phyloP scores from a whole-genome alignment of 2,888 invertebrate genomes.

The Cetonia aurata region DNA sequence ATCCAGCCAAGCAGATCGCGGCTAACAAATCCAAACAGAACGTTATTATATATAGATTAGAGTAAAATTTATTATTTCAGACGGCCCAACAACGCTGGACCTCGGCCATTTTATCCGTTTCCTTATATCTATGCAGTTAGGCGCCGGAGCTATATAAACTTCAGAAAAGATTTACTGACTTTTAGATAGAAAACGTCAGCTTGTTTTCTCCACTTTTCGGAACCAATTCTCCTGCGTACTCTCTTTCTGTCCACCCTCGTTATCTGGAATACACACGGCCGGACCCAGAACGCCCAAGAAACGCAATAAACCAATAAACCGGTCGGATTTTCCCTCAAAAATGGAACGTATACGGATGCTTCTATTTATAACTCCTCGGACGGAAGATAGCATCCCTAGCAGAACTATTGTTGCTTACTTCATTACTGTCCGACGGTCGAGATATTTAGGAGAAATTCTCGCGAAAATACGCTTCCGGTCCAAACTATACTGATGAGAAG shows the following conservation, averaged over 20 bases:
- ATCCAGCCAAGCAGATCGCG: constrained; percentile 12
- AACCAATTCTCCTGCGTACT: constrained; percentile 48
- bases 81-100: constrained; percentile 5
- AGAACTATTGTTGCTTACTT: constrained; percentile 48
- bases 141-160: constrained; percentile 53
- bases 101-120: background rate
- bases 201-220: constrained; percentile 54
- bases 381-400: constrained; percentile 45
- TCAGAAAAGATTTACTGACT: constrained; percentile 60
- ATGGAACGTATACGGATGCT: constrained; percentile 47
- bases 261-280: constrained; percentile 23
- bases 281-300: constrained; percentile 21
- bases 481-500: background rate
- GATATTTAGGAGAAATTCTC: constrained; percentile 5
- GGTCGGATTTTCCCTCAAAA: constrained; percentile 41
- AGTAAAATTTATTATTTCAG: constrained; percentile 43
- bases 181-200: constrained; percentile 61
- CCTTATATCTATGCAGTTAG: constrained; percentile 49
- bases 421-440: background rate
- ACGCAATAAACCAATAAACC: constrained; percentile 41
- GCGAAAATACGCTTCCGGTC: background rate
- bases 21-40: constrained; percentile 30
- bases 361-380: constrained; percentile 47
- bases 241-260: constrained; percentile 47
- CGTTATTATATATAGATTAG: constrained; percentile 44